Evolutionary conservation across 2,888 invertebrate genomes (phyloP).

Genomic region (Phyllotreta striolata): DNA sequence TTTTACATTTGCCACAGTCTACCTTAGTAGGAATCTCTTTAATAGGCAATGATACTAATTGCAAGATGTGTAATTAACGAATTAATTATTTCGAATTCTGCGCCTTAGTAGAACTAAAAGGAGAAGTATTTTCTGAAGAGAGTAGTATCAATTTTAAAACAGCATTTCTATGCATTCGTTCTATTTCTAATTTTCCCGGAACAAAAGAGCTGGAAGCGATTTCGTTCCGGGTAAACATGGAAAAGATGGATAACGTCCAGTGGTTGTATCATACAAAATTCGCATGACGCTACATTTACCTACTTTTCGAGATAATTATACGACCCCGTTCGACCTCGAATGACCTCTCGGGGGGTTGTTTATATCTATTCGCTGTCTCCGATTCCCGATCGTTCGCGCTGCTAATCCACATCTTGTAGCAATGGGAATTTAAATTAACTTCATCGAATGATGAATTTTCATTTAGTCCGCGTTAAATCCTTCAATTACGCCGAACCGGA

Average conservation of each 20-base stretch:
- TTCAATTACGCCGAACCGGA: no score
- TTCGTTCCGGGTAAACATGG: no score
- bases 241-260: not conserved
- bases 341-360: constrained; percentile 11
- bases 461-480: not conserved
- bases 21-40: no score
- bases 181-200: not conserved
- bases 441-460: not conserved
- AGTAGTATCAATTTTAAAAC: no score
- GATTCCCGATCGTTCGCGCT: constrained; percentile 1
- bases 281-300: constrained; percentile 1
- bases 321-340: constrained; percentile 11
- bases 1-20: no score
- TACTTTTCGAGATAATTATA: constrained; percentile 9
- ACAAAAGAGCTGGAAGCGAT: not conserved
- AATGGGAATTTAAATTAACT: not conserved
- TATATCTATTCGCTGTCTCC: constrained; percentile 12
- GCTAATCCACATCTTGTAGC: constrained; percentile 3
- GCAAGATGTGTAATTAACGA: no score
- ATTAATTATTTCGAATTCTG: no score
- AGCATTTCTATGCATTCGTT: constrained; percentile 3
- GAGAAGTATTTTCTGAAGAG: no score
- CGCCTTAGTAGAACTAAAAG: no score
- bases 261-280: not conserved
- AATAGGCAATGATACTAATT: no score